These are phyloP conservation scores for Sceliomorpha sp. DNA, from an alignment of 2,888 invertebrate species.

Conservation along the genomic window DNA sequence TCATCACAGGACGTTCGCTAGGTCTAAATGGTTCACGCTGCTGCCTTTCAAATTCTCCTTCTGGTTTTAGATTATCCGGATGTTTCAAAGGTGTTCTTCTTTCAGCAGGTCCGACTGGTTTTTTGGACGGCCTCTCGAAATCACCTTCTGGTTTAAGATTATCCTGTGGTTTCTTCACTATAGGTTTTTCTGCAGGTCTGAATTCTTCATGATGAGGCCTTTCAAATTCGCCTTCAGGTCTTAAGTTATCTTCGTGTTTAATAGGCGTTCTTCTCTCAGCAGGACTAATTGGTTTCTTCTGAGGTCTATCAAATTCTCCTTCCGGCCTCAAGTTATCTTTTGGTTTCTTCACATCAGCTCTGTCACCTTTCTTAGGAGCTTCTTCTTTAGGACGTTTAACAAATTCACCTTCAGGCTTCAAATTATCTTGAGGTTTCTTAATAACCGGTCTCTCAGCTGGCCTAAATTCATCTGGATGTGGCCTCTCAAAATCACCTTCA, in stretches of 20 bases:
- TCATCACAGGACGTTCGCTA: conserved; percentile 74
- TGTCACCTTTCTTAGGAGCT: conserved; percentile 69
- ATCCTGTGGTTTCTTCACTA: too few relatives aligned
- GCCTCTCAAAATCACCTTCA: conserved; percentile 81
- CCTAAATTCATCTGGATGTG: conserved; percentile 74
- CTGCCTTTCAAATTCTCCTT: conserved; percentile 83
- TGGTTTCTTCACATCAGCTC: conserved; percentile 76
- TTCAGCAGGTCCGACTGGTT: conserved; percentile 79
- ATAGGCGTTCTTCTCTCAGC: too few relatives aligned
- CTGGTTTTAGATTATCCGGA: conserved; percentile 83
- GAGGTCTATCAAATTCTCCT: conserved; percentile 80
- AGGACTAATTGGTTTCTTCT: too few relatives aligned
- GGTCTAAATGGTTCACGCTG: too few relatives aligned
- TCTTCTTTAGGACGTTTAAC: conserved; percentile 77
- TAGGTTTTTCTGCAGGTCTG: too few relatives aligned
- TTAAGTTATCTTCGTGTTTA: conserved; percentile 80
- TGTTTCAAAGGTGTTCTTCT: conserved; percentile 83
- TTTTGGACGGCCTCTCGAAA: conserved; percentile 67
- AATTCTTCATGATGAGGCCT: conserved; percentile 82
- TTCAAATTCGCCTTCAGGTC: conserved; percentile 79
- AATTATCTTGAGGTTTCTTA: conserved; percentile 69
- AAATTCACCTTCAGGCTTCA: conserved; percentile 82
- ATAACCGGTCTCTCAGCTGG: conserved; percentile 76
- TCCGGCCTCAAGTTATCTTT: conserved; percentile 81
- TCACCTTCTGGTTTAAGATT: conserved; percentile 75